Base-by-base conservation (phyloP, 2,797 vertebrate genomes). In the Champsocephalus gunnari region DNA sequence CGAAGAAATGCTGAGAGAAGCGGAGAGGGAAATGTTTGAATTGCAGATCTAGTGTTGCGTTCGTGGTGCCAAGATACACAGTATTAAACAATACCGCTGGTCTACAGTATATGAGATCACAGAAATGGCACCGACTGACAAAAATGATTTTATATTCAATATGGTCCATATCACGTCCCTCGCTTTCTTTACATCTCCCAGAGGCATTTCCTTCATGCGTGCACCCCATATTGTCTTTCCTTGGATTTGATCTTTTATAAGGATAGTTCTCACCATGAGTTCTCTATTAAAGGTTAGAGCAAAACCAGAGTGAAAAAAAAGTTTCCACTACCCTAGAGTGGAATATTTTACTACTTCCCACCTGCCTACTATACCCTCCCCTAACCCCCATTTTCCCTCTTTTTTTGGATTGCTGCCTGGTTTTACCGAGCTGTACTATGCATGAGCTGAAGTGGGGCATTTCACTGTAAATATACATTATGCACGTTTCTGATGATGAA, bases 281-380 rank as follows among this genome's bases (percentile, higher is more conserved):
- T 88, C 63, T 86, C 87, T 88, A 83, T 90, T 85, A 87, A 89
- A 86, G 79, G 59, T 87, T 81, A 75, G 59, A 82, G 79, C 78
- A 76, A 83, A 73, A 80, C 50, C 73, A 82, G 76, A 79, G 38
- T 11, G 47, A 77, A 56, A 62, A 38, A 66, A 81, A 84, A 78
- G 62, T 89, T 91, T 92, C 91, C 91, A 91, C 80, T 86, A 48
- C 38, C 60, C 71, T 43, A 58, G 47, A 76, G 80, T 81, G 81
- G 87, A 91, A 88, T 86, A 21, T 90, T 91, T 91, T 83, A 83
- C 86, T 77, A 59, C 80, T 77, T 88, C 73, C 83, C 89, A 91
- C 84, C 90, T 92, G 84, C 75, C 80, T 75, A 49, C 57, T 32
- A 48, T 55, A 68, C 77, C 68, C 68, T 80, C 57, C 3, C 1